Base-by-base conservation (phyloP, 2,113 vertebrate genomes). In the Atractosteus spatula region DNA sequence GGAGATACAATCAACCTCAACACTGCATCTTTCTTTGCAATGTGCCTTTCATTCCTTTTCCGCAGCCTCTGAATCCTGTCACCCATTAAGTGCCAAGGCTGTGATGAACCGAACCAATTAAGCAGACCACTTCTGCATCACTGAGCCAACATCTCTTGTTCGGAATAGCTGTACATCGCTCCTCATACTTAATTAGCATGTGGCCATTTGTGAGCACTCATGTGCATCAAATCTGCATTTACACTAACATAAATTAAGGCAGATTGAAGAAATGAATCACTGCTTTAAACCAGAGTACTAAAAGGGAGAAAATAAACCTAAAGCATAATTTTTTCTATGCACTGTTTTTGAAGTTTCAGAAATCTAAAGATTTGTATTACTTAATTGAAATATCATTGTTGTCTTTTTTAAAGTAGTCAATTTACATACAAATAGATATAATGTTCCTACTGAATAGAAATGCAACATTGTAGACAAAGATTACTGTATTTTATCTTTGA, bases 61-160 rank as follows among this genome's bases (percentile, higher is more conserved):
- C 47, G 66, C 67, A 62, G 59, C 43, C 71, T 70, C 66, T 73
- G 71, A 66, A 66, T 47, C 66, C 71, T 70, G 76, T 86, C 84
- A 79, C 66, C 82, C 82, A 87, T 85, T 89, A 89, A 89, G 76
- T 74, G 78, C 72, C 73, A 71, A 73, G 57, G 73, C 70, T 65
- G 41, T 80, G 83, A 87, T 83, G 78, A 87, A 84, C 84, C 81
- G 76, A 83, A 83, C 84, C 80, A 87, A 88, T 89, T 87, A 89
- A 80, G 78, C 74, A 3, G 45, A 16, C 74, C 76, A 72, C 74
- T 85, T 86, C 80, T 81, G 82, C 82, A 78, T 47, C 69, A 79
- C 45, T 72, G 83, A 79, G 82, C 75, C 81, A 67, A 76, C 76
- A 77, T 79, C 82, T 77, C 69, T 65, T 82, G 85, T 29, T 29